Conservation (phyloP, 2,888 invertebrate species). For the Aleiodes leptofemur region DNA sequence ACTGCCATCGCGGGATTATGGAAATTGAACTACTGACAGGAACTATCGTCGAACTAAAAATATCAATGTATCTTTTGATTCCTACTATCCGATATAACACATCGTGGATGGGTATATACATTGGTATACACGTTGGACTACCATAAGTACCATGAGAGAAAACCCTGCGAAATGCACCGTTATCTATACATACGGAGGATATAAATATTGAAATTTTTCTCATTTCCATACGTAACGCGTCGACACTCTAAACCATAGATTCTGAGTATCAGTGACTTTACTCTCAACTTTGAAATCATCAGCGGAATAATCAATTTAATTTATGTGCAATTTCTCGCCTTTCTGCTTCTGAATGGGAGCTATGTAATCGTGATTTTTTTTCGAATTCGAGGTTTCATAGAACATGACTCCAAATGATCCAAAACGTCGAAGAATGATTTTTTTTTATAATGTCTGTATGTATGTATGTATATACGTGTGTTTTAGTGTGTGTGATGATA, state of each 20-base stretch:
- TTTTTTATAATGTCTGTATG: too few relatives aligned
- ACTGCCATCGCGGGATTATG: constrained; percentile 8
- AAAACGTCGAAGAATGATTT: too few relatives aligned
- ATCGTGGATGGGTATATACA: constrained; percentile 30
- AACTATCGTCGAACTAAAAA: background rate
- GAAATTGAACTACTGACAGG: background rate
- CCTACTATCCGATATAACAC: constrained; percentile 1
- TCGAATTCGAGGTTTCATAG: too few relatives aligned
- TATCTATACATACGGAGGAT: constrained; percentile 40
- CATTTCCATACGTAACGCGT: constrained; percentile 56
- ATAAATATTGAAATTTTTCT: constrained; percentile 63
- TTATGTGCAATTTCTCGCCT: background rate
- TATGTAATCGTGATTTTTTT: too few relatives aligned
- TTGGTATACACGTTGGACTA: constrained; percentile 18
- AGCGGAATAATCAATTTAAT: constrained; percentile 9
- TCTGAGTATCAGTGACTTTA: constrained; percentile 41
- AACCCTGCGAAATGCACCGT: constrained; percentile 39
- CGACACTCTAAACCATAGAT: constrained; percentile 46
- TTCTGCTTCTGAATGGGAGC: background rate
- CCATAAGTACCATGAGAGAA: constrained; percentile 26
- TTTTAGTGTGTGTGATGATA: too few relatives aligned
- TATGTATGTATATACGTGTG: too few relatives aligned
- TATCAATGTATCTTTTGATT: background rate
- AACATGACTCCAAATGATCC: too few relatives aligned
- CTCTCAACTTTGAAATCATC: constrained; percentile 26